Percentiles rank a stretch among this genome's conserved stretches.
phyloP scores from a whole-genome alignment of 2,113 vertebrate genomes.

The Barnardius zonarius region DNA sequence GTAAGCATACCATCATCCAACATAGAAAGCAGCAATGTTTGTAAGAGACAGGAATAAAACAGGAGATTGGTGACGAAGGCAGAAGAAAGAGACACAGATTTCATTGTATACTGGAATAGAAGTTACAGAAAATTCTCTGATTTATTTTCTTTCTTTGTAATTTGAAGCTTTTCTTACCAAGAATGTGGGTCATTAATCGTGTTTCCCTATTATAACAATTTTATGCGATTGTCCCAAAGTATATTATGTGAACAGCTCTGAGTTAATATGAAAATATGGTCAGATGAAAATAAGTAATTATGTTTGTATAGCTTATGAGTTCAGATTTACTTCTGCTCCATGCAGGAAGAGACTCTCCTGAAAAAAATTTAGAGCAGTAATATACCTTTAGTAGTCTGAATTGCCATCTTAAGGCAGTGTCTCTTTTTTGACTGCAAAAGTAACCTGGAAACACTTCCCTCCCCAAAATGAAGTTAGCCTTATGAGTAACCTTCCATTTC shows the following conservation, averaged over 20 bases:
- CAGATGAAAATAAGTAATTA: background rate
- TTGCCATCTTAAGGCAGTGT: background rate
- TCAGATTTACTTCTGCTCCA: background rate
- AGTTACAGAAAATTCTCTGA: background rate
- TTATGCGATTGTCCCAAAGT: background rate
- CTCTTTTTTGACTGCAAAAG: background rate
- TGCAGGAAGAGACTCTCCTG: background rate
- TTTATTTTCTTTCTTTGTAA: background rate
- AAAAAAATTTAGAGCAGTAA: background rate
- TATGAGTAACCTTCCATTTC: background rate
- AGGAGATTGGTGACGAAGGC: background rate
- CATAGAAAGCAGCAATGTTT: background rate
- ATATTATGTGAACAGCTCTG: background rate
- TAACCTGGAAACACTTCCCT: background rate
- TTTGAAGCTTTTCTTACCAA: background rate
- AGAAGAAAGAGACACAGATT: background rate
- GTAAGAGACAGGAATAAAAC: background rate
- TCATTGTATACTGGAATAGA: background rate
- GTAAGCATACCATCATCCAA: background rate
- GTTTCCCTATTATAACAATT: background rate
- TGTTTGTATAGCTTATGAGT: background rate
- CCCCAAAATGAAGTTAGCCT: background rate
- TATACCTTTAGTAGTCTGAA: background rate
- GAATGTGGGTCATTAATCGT: background rate
- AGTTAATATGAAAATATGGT: background rate